Conservation (phyloP, 2,113 vertebrate genomes). For the Corydoras sp. region DNA sequence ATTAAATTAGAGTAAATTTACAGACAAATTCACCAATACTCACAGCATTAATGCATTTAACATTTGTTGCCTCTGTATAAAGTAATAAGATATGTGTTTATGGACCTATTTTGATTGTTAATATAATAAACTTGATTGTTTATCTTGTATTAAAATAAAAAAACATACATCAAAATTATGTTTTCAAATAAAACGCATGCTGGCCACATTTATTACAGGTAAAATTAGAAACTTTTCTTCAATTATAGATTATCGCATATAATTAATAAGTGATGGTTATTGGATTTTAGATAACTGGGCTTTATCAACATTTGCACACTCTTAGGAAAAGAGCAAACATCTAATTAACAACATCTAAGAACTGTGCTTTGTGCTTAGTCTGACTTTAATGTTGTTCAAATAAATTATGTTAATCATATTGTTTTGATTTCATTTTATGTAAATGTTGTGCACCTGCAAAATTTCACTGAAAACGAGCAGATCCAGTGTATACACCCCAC, state of each 20-base stretch:
- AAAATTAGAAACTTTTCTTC: not conserved
- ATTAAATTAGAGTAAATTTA: no score
- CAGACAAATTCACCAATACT: no score
- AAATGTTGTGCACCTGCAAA: conserved; percentile 10
- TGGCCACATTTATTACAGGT: conserved; percentile 1
- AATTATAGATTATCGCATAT: conserved; percentile 7
- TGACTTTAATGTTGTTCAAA: conserved; percentile 17
- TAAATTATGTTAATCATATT: conserved; percentile 17
- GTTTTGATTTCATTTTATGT: not conserved
- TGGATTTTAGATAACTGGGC: not conserved
- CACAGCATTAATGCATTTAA: no score
- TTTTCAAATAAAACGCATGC: not conserved
- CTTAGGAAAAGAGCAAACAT: conserved; percentile 20
- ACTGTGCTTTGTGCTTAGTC: conserved; percentile 19
- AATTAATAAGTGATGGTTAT: conserved; percentile 3
- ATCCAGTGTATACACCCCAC: not conserved
- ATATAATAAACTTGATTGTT: no score
- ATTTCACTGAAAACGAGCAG: conserved; percentile 3
- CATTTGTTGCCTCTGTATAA: no score
- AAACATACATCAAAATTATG: not conserved
- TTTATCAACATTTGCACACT: conserved; percentile 9
- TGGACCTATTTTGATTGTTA: no score
- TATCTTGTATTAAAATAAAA: no score
- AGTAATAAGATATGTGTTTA: no score
- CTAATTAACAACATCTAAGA: conserved; percentile 10